Evolutionary conservation across 2,888 invertebrate genomes (phyloP), one percentile per base, ranked within the genome.

Genomic region (Criorhina ranunculi): DNA sequence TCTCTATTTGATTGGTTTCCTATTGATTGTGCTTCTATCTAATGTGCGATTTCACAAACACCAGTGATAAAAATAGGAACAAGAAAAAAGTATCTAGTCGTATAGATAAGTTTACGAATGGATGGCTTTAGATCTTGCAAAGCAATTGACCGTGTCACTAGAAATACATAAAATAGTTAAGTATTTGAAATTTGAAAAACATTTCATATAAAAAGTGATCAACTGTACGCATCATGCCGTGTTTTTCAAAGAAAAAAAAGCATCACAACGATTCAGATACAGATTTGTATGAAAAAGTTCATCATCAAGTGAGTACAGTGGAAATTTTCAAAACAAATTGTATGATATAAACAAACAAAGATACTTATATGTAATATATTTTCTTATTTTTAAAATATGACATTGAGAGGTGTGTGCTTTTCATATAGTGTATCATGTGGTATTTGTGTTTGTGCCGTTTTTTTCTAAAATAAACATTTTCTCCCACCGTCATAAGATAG

Each of bases 191-290:
- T 9, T 57, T 12, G 40, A 33, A 57, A 8, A 33, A 29, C 8
- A 29, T 12, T n/a, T n/a, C n/a, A n/a, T n/a, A n/a, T n/a, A n/a
- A n/a, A 42, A 66, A 46, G 69, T 80, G 67, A 62, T 59, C 24
- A 24, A 3, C 40, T 57, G 24, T 42, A 11, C 11, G 37, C 51
- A 86, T 33, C 12, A 87, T 87, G 87, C 79, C 87, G 17, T 87
- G 87, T 40, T 87, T 72, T 9, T 24, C 77, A n/a, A 75, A 86
- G 37, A 66, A 55, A 33, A 70, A 69, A 29, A 76, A 77, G 53
- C 67, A 60, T 40, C 60, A 79, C 29, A 76, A 62, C 12, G 24
- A 76, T 24, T 17, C 33, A 15, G 53, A 55, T 17, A 24, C 69
- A 4, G 60, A 70, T 19, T 40, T 29, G n/a, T 76, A 37, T 11